Evolutionary conservation across 1,140 invertebrate species (phyloP).

Genomic region (Myzus persicae): DNA sequence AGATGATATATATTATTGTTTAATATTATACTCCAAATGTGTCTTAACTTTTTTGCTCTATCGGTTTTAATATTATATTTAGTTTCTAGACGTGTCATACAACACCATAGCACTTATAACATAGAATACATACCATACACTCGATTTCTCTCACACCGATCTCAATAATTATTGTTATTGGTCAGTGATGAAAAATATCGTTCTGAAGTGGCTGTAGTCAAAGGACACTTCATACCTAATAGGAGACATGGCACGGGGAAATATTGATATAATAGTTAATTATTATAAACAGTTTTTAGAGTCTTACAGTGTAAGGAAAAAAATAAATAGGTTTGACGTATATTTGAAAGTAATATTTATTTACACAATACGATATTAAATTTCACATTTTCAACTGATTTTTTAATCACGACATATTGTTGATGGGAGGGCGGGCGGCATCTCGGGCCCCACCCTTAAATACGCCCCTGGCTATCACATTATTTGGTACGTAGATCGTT

Average conservation of each 20-base stretch:
- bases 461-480: background rate
- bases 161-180: background rate
- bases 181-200: background rate
- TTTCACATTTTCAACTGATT: background rate
- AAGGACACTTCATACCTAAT: background rate
- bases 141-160: background rate
- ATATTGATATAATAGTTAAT: no score
- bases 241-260: no score
- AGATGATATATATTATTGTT: no score
- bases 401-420: conserved; percentile 8
- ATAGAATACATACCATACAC: background rate
- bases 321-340: background rate
- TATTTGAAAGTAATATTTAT: background rate
- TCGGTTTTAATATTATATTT: no score
- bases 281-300: no score
- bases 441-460: background rate
- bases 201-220: background rate
- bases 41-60: no score
- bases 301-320: no score
- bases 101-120: background rate
- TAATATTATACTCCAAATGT: no score
- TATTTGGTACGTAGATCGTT: background rate
- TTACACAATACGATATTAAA: background rate
- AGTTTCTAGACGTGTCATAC: no score
- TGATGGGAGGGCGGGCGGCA: background rate